Conservation (phyloP, 2,888 invertebrate species). For the Idaea dimidiata region DNA sequence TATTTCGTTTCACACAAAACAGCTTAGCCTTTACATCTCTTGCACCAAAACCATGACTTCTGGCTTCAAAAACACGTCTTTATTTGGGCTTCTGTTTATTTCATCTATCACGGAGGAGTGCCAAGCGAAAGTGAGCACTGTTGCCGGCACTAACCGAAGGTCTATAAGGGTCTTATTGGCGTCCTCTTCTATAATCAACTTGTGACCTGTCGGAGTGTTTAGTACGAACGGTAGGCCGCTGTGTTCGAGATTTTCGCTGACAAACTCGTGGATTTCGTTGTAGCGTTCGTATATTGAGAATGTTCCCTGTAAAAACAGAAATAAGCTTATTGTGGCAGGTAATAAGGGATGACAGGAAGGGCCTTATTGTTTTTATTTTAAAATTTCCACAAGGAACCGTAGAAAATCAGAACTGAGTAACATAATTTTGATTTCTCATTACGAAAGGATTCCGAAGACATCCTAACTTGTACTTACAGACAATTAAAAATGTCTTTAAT, state of each 20-base stretch:
- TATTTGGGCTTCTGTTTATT: slow-evolving; percentile 73
- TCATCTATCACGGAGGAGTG: slow-evolving; percentile 77
- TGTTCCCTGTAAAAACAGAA: slow-evolving; percentile 85
- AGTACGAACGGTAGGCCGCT: slow-evolving; percentile 86
- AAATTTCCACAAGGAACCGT: too few species aligned
- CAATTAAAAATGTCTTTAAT: too few species aligned
- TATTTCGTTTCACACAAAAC: background rate
- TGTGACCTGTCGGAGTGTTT: slow-evolving; percentile 84
- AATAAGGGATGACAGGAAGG: too few species aligned
- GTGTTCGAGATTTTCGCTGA: slow-evolving; percentile 87
- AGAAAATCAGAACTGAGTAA: too few species aligned
- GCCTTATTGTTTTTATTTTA: too few species aligned
- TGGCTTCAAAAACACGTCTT: slow-evolving; percentile 86
- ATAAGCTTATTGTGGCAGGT: background rate
- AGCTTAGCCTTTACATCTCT: slow-evolving; percentile 54
- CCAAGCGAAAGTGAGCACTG: slow-evolving; percentile 88
- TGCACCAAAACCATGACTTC: slow-evolving; percentile 87
- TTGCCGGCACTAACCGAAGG: slow-evolving; percentile 90
- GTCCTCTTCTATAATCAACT: slow-evolving; percentile 82
- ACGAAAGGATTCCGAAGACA: too few species aligned
- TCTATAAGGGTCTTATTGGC: slow-evolving; percentile 88
- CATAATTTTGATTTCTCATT: too few species aligned
- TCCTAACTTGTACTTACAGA: too few species aligned
- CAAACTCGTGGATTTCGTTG: slow-evolving; percentile 87
- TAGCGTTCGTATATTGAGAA: slow-evolving; percentile 92